Base-by-base conservation (phyloP, 2,113 vertebrate species). In the Thamnophis sirtalis region DNA sequence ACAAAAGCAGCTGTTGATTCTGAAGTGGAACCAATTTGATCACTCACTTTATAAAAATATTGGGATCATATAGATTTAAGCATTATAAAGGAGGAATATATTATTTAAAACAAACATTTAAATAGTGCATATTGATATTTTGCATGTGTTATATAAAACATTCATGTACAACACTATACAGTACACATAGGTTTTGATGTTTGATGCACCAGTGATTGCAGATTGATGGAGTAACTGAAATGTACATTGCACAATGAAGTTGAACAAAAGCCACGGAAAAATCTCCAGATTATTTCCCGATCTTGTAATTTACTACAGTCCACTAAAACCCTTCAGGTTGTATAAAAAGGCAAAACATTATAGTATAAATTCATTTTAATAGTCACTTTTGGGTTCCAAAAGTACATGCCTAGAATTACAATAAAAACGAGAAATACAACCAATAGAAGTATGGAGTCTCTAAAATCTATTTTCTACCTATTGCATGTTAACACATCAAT, bases 51-150 rank as follows among this genome's bases (percentile, higher is more conserved):
- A 98, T 97, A 98, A 98, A 98, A 98, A 98, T 98, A 98, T 96
- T 97, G 97, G 97, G 97, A 97, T 98, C 96, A 97, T 97, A 97
- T 97, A 98, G 97, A 98, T 97, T 98, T 98, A 98, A 98, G 97
- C 96, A 97, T 98, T 98, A 97, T 97, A 98, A 98, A 98, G 97
- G 97, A 98, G 96, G 96, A 98, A 98, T 98, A 99, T 98, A 98
- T 97, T 98, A 98, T 97, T 97, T 98, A 97, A 97, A 98, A 97
- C 97, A 97, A 98, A 97, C 97, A 98, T 97, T 98, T 97, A 96
- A 96, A 97, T 94, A 97, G 97, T 98, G 98, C 97, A 98, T 97
- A 97, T 98, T 97, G 97, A 98, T 97, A 97, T 97, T 97, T 96
- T 97, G 98, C 96, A 98, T 97, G 97, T 98, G 97, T 97, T 97